A percentile compares a stretch with the other conserved stretches of the same genome.
Evolutionary conservation across 2,888 invertebrate species (phyloP).

Genomic region (Megamerina dolium): DNA sequence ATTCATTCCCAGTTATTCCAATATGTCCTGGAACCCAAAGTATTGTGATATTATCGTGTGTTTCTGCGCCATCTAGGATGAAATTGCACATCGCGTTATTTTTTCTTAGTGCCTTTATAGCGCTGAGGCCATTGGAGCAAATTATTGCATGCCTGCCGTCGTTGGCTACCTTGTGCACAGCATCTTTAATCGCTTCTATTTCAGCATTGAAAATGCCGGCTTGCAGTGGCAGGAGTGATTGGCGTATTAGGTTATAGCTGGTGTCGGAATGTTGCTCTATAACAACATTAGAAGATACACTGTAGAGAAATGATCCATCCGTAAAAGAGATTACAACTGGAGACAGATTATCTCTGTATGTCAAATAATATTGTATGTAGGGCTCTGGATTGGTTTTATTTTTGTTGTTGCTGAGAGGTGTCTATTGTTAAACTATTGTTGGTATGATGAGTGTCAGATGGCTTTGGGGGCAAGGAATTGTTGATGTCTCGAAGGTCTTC

Average conservation of each 20-base stretch:
- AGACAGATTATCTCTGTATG: not conserved
- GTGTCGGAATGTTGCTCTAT: not conserved
- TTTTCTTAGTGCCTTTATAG: not conserved
- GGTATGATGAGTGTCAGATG: not conserved
- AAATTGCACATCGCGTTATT: not conserved
- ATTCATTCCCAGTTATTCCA: too few species aligned
- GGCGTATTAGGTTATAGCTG: not conserved
- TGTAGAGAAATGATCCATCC: not conserved
- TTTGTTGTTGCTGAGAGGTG: not conserved
- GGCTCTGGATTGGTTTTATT: not conserved
- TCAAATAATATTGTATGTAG: not conserved
- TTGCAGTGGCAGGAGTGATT: too few species aligned
- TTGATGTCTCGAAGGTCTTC: not conserved
- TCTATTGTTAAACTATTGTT: not conserved
- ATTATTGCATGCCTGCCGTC: not conserved
- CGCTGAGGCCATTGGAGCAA: not conserved
- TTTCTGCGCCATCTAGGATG: not conserved
- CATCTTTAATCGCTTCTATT: not conserved
- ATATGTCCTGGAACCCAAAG: conserved; percentile 2
- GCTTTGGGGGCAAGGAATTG: not conserved
- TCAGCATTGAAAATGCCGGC: not conserved
- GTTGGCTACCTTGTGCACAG: not conserved
- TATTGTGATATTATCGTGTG: not conserved
- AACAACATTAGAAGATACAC: not conserved
- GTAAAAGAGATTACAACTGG: not conserved